Base-by-base conservation (phyloP, 2,888 invertebrate genomes). In the Dioctria rufipes region DNA sequence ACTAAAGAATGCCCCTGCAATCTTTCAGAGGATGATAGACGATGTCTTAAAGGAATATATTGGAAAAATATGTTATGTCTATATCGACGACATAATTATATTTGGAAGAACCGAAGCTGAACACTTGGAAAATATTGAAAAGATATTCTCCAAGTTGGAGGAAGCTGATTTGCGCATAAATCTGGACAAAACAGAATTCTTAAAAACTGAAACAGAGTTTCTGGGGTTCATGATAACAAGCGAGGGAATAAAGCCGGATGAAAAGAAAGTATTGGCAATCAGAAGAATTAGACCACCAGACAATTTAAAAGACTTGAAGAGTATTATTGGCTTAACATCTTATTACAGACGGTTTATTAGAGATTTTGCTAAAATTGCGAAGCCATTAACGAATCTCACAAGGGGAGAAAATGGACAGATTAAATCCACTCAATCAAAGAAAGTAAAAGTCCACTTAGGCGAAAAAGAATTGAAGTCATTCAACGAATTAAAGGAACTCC, bases 51-150 rank as follows among this genome's bases (percentile, higher is more conserved):
- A 61, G 63, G 78, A 78, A 51, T 63, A 63, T 39, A 83, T 84
- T 37, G 81, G 82, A 0, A 81, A 25, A 40, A 78, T 80, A 9
- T 83, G 82, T 42, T 83, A 84, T 37, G 82, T 83, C 5, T 82
- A 83, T 61, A 83, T 84, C 51, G 83, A 84, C 54, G 81, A 84
- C 0, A 84, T 84, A 8, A 81, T n/a, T n/a, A n/a, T 83, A 39
- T 83, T 82, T 71, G 82, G 81, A 11, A 80, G 78, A 61, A 80
- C 25, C 40, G 71, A 49, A 40, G 58, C 61, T 6, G 78, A 81
- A 37, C 83, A 83, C 49, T 37, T 82, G 3, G 8, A 66, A 54
- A 82, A 83, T 13, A 25, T 83, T 9, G 67, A 77, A 49, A 80
- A 49, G 43, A 81, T 81, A 51, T 82, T 82, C 67, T n/a, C 43